Evolutionary conservation across 2,797 vertebrate genomes (phyloP).

Genomic region (Rousettus madagascariensis): DNA sequence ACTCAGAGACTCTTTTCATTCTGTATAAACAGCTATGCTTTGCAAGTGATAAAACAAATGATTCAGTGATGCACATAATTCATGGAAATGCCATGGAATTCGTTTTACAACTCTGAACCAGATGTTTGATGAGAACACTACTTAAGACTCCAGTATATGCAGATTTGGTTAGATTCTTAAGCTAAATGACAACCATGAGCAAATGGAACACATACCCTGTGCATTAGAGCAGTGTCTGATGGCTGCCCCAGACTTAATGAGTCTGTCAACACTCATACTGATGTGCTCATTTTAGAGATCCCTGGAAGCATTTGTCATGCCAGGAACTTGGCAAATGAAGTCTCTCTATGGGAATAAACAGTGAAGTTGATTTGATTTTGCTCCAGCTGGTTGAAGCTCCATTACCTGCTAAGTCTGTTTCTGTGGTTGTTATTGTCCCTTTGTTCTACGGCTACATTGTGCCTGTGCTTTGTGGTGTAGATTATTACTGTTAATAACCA

Average conservation of each 20-base stretch:
- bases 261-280: constrained; percentile 25
- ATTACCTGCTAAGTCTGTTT: constrained; percentile 7
- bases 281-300: neutral
- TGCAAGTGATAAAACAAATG: neutral
- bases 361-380: constrained; percentile 42
- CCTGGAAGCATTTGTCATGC: neutral
- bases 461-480: neutral
- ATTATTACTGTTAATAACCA: neutral
- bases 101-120: neutral
- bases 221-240: neutral
- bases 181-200: neutral
- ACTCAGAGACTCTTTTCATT: neutral
- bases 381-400: neutral
- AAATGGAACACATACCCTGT: neutral
- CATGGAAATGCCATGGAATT: neutral
- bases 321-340: constrained; percentile 12
- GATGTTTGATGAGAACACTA: neutral
- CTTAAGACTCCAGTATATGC: neutral
- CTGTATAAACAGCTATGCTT: neutral
- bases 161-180: constrained; percentile 47
- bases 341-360: neutral
- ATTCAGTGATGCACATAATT: neutral
- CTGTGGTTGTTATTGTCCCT: neutral
- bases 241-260: neutral
- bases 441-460: neutral